Conservation (phyloP, 2,797 vertebrate genomes). For the Otus scops region DNA sequence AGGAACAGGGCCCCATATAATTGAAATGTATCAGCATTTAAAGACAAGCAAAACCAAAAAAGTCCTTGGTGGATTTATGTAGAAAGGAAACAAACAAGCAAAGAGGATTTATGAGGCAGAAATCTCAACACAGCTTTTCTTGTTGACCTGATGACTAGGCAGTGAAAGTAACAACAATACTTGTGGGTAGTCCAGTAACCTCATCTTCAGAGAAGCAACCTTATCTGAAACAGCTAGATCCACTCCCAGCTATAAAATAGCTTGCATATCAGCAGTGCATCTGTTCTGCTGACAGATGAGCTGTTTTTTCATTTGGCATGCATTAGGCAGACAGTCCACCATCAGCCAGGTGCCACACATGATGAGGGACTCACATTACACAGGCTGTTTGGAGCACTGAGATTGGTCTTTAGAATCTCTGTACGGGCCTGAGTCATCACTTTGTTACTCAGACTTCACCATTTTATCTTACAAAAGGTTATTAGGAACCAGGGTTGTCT, state of each 20-base stretch:
- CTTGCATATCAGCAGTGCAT: not conserved
- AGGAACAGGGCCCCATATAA: not conserved
- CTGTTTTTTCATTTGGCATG: not conserved
- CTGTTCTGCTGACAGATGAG: not conserved
- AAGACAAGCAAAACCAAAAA: not conserved
- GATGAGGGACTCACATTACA: not conserved
- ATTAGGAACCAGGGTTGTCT: not conserved
- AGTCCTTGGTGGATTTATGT: not conserved
- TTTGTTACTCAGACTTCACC: not conserved
- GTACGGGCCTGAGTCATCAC: not conserved
- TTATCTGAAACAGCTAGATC: not conserved
- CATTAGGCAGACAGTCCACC: not conserved
- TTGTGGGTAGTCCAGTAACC: not conserved
- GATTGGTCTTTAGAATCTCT: accelerated
- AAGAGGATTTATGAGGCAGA: not conserved
- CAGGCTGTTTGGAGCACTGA: accelerated
- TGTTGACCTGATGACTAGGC: not conserved
- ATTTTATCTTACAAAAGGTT: not conserved
- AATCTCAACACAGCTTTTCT: not conserved
- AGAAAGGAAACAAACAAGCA: not conserved
- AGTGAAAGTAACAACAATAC: not conserved
- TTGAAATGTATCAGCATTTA: not conserved
- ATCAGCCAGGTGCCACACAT: not conserved
- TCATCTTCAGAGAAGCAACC: not conserved
- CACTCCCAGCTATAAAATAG: not conserved